phyloP scores from a whole-genome alignment of 2,888 invertebrate species.

The Troides aeacus region DNA sequence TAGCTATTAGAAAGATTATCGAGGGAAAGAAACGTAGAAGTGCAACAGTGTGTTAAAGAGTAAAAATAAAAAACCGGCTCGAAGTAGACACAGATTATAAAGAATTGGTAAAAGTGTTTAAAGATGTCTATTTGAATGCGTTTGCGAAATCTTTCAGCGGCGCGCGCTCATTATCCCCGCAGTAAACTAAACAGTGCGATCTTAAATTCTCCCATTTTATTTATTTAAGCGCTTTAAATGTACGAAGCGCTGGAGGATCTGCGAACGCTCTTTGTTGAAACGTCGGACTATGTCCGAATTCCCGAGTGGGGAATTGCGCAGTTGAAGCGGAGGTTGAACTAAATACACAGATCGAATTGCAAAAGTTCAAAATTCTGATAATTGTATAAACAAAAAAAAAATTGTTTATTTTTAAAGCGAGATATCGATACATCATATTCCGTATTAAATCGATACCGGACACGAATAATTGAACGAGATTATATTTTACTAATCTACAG shows the following conservation, averaged over 20 bases:
- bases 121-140: background rate
- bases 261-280: constrained; percentile 2
- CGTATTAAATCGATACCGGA: no score
- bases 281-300: background rate
- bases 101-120: background rate
- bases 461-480: no score
- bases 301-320: background rate
- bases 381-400: no score
- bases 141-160: constrained; percentile 23
- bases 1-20: no score
- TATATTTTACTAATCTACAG: no score
- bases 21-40: no score
- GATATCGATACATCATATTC: no score
- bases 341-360: no score
- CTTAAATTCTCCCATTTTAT: background rate
- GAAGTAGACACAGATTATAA: no score
- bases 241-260: constrained; percentile 9
- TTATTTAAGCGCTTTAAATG: constrained; percentile 1
- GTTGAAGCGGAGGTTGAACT: background rate
- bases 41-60: background rate
- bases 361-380: no score
- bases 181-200: constrained; percentile 18
- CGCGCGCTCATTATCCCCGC: constrained; percentile 5
- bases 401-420: no score
- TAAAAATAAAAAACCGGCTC: background rate